Base-by-base conservation (phyloP, 1,140 invertebrate genomes). In the Euwallacea similis region DNA sequence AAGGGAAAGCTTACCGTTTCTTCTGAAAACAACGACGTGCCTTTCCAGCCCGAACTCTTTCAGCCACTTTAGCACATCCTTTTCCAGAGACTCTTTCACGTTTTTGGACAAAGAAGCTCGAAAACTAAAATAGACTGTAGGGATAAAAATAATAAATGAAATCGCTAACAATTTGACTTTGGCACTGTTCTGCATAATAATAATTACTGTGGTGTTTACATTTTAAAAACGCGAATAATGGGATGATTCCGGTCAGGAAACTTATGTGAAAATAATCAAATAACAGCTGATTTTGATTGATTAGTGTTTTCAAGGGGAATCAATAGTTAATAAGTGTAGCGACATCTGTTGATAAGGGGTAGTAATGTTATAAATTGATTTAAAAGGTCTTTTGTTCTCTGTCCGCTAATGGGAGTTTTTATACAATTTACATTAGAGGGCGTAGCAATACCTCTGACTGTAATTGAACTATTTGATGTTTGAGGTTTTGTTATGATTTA, bases 1-100 rank as follows among this genome's bases (percentile, higher is more conserved):
- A 53, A 64, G 15, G n/a, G 15, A 59, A 11, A 13, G 42, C 86
- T 87, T 81, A 92, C 91, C 91, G 84, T 88, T 85, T 77, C 89
- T 84, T 75, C 83, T 86, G 77, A 92, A 92, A 6, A 91, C 78
- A 66, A 87, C 83, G 74, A 88, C 87, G 77, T 90, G 90, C 66
- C 89, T 84, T 33, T 85, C 81, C 33, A 93, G 82, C 64, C 88
- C 86, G 79, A 89, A 90, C 77, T 90, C 86, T 58, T 87, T 85
- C 55, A 92, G 80, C 91, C 91, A 93, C 75, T 87, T 84, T 72
- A 91, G 44, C 33, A 66, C 42, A 53, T 71, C 62, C 9, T 61
- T 42, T 43, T 71, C 69, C 10, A 71, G 9, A 10, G 53, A 47
- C 50, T 8, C 6, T 43, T 66, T 65, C 8, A 50, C 43, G 53